Base-by-base conservation (phyloP, 2,888 invertebrate species). In the Cephus pygmeus region DNA sequence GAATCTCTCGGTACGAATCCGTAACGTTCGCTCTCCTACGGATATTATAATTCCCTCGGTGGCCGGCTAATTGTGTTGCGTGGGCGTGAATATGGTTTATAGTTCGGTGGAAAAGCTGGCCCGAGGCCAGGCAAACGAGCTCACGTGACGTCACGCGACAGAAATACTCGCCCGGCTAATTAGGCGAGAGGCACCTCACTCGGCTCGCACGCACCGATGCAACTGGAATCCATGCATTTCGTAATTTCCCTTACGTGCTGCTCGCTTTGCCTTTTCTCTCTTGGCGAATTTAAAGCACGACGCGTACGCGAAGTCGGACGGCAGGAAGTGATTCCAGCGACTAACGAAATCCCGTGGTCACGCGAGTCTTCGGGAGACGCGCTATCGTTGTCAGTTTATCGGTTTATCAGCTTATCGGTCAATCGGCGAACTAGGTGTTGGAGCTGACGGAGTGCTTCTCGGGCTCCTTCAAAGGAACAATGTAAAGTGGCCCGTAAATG, bases 41-140 rank as follows among this genome's bases (percentile, higher is more conserved):
- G 84, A 86, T 87, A 88, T 88, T 89, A 88, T 88, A 88, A 89
- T 90, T 88, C 87, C 85, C 85, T 84, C 86, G 86, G 84, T 86
- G 87, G 84, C 83, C 85, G 87, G 90, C 88, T 90, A 90, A 90
- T 90, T 90, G 89, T 89, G 89, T 89, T 88, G 90, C 90, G 90
- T 90, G 90, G 90, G 90, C 89, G 90, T 86, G 90, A 90, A 90
- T 90, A 90, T 90, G 89, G 90, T 90, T 90, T 90, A 90, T 89
- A 90, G 90, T 90, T 89, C 88, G 89, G 88, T 85, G 87, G 88
- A 90, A 90, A 88, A 89, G 84, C 88, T 90, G 90, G 90, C 90
- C 84, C 82, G 82, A 83, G 83, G 90, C 90, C 90, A 90, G 87
- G 85, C 89, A 88, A 90, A 90, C 88, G 88, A 88, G 90, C 88